phyloP scores from a whole-genome alignment of 92 coral and sea anemone species.

The Paramuricea clavata region DNA sequence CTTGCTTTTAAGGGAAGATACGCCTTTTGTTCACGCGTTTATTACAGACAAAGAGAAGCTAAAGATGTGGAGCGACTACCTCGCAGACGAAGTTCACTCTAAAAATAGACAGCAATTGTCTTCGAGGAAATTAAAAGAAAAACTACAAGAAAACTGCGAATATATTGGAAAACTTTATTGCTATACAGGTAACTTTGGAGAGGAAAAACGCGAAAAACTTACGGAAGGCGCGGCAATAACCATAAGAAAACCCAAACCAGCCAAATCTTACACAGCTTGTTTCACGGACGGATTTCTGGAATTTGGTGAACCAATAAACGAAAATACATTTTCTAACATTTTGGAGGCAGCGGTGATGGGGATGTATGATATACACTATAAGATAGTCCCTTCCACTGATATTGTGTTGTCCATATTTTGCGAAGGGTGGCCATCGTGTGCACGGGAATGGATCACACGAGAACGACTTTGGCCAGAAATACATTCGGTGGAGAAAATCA shows the following conservation, averaged over 20 bases:
- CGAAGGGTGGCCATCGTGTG: constrained; percentile 21
- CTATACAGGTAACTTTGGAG: not conserved
- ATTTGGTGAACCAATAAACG: not conserved
- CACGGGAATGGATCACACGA: constrained; percentile 17
- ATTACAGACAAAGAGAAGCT: not conserved
- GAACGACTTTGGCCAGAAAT: constrained; percentile 12
- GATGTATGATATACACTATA: not conserved
- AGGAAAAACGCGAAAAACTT: not conserved
- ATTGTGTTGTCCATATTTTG: constrained; percentile 2
- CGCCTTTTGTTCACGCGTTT: constrained; percentile 16
- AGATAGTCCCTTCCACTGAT: not conserved
- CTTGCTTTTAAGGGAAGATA: constrained; percentile 12
- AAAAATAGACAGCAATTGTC: not conserved
- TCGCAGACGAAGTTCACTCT: not conserved
- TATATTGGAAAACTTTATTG: not conserved
- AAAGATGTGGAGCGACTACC: not conserved
- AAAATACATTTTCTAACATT: not conserved
- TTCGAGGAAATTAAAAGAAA: not conserved
- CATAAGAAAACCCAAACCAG: not conserved
- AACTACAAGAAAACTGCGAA: constrained; percentile 3
- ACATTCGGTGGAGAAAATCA: not conserved
- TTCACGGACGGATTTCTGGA: not conserved
- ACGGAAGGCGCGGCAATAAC: constrained; percentile 5
- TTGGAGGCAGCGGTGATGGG: not conserved
- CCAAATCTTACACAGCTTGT: not conserved